These are phyloP conservation scores for Hirtodrosophila histrioides DNA, from an alignment of 2,888 invertebrate species.

Conservation along the genomic window DNA sequence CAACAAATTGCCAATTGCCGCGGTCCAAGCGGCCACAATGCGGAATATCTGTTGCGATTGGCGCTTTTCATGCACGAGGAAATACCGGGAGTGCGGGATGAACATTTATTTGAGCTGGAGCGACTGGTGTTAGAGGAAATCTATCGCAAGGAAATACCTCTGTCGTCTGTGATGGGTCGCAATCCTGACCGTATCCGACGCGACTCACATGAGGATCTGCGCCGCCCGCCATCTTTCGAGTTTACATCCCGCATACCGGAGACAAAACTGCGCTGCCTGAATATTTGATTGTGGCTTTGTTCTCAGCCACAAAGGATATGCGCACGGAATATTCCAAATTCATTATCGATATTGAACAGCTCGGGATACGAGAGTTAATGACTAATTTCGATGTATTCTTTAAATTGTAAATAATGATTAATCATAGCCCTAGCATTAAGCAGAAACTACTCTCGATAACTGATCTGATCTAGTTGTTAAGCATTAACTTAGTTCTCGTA, in stretches of 20 bases:
- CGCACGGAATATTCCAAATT: constrained; percentile 26
- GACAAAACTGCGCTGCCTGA: constrained; percentile 91
- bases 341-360: constrained; percentile 23
- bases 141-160: constrained; percentile 72
- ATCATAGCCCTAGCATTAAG: constrained; percentile 36
- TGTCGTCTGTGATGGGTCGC: constrained; percentile 85
- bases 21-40: constrained; percentile 95
- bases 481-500: constrained; percentile 50
- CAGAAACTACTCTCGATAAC: constrained; percentile 54
- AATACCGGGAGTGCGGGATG: constrained; percentile 90
- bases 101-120: constrained; percentile 92
- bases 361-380: constrained; percentile 47
- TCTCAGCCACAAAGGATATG: constrained; percentile 8
- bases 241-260: constrained; percentile 90
- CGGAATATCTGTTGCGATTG: constrained; percentile 94
- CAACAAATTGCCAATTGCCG: constrained; percentile 90
- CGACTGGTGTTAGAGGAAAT: constrained; percentile 82
- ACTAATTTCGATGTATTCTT: constrained; percentile 61
- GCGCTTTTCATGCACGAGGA: constrained; percentile 92
- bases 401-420: constrained; percentile 58
- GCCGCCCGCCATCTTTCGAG: constrained; percentile 86
- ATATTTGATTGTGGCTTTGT: constrained; percentile 86
- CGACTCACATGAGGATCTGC: constrained; percentile 85
- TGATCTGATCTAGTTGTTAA: constrained; percentile 55
- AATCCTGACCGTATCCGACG: constrained; percentile 81